A percentile compares a stretch with the other conserved stretches of the same genome.
Conservation (phyloP, 2,113 vertebrate genomes). For the Salvelinus fontinalis region DNA sequence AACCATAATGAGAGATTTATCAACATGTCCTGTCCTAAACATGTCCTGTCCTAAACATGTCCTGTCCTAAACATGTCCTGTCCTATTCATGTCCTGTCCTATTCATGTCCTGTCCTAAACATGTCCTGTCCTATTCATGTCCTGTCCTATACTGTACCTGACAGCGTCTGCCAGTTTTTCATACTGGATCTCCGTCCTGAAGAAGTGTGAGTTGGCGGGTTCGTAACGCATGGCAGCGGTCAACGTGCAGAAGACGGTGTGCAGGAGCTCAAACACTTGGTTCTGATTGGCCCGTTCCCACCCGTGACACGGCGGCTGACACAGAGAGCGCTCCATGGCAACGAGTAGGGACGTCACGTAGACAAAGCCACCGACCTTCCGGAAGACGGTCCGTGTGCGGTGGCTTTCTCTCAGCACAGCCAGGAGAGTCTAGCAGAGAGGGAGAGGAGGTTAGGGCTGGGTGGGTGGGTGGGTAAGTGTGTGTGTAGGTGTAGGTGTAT, state of each 20-base stretch:
- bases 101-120: too few species aligned
- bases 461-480: too few species aligned
- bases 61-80: too few species aligned
- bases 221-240: conserved; percentile 98
- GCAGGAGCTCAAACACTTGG: conserved; percentile 93
- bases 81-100: too few species aligned
- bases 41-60: too few species aligned
- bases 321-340: conserved; percentile 94
- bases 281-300: conserved; percentile 95
- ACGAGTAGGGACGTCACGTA: conserved; percentile 95
- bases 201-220: conserved; percentile 97
- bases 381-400: conserved; percentile 94
- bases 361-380: conserved; percentile 97
- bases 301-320: conserved; percentile 82
- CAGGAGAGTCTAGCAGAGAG: conserved; percentile 80
- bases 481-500: too few species aligned
- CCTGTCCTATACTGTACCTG: conserved; percentile 38
- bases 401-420: conserved; percentile 91
- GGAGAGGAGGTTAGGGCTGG: too few species aligned
- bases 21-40: too few species aligned
- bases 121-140: too few species aligned
- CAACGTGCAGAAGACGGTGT: conserved; percentile 91
- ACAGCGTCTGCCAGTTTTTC: conserved; percentile 97
- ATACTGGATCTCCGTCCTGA: conserved; percentile 97
- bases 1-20: too few species aligned